Evolutionary conservation across 2,888 invertebrate genomes (phyloP).

Genomic region (Trypoxylon attenuatum): DNA sequence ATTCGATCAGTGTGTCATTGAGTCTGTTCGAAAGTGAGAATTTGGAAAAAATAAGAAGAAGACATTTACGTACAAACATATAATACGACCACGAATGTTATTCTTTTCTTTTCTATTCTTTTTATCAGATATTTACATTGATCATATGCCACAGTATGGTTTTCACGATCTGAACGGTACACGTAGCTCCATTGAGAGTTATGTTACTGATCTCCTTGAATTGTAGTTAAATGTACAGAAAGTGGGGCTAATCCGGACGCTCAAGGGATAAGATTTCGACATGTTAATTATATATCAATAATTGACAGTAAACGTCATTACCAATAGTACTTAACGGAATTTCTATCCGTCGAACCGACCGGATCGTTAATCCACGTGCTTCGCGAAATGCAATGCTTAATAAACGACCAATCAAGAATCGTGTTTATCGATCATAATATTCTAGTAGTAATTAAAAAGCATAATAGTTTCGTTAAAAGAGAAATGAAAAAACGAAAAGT

Average conservation of each 20-base stretch:
- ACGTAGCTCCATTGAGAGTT: background rate
- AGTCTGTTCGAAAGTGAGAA: too few relatives aligned
- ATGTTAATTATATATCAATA: background rate
- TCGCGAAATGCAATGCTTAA: background rate
- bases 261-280: background rate
- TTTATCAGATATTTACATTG: too few relatives aligned
- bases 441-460: too few relatives aligned
- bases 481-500: too few relatives aligned
- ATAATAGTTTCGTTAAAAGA: too few relatives aligned
- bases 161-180: too few relatives aligned
- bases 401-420: background rate
- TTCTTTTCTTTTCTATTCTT: too few relatives aligned
- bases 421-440: background rate
- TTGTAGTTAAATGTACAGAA: background rate
- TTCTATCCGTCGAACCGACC: conserved; percentile 60
- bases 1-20: too few relatives aligned
- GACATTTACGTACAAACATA: too few relatives aligned
- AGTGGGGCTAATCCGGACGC: conserved; percentile 1
- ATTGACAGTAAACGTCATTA: background rate
- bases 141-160: too few relatives aligned
- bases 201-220: background rate
- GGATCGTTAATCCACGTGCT: conserved; percentile 33
- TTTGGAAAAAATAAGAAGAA: too few relatives aligned
- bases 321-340: conserved; percentile 2
- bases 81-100: too few relatives aligned